phyloP scores from a whole-genome alignment of 2,797 vertebrate genomes.

The Danionella dracula region DNA sequence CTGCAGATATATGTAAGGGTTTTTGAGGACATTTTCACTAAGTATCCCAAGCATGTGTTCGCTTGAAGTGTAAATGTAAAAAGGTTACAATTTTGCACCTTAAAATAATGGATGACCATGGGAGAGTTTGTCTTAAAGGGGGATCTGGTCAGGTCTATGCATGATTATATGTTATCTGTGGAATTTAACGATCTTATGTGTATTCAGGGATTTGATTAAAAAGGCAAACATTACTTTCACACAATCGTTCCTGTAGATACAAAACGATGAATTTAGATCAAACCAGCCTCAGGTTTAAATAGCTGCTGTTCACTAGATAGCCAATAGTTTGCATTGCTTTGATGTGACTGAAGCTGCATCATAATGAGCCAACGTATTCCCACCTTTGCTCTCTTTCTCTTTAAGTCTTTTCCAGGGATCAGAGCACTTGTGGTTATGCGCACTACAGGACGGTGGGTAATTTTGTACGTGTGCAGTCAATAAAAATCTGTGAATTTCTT shows the following conservation, averaged over 20 bases:
- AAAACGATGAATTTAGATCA: constrained; percentile 23
- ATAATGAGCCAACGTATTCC: not conserved
- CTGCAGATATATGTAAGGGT: not conserved
- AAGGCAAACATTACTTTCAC: too few relatives aligned
- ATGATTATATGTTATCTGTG: too few relatives aligned
- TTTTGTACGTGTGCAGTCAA: constrained; percentile 50
- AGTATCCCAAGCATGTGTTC: too few relatives aligned
- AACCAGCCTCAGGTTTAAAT: too few relatives aligned
- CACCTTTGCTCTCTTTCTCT: not conserved
- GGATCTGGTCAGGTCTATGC: too few relatives aligned
- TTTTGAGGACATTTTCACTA: not conserved
- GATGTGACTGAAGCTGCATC: not conserved
- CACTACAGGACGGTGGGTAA: constrained; percentile 51
- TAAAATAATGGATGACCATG: too few relatives aligned
- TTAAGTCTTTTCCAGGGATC: not conserved
- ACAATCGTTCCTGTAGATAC: constrained; percentile 54
- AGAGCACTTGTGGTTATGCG: constrained; percentile 56
- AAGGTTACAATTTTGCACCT: too few relatives aligned
- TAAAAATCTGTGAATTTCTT: constrained; percentile 29
- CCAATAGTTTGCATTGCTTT: not conserved
- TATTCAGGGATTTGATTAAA: too few relatives aligned
- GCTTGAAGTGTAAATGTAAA: too few relatives aligned
- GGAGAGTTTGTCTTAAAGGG: too few relatives aligned
- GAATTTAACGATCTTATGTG: too few relatives aligned
- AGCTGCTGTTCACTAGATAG: constrained; percentile 45